Base-by-base conservation (phyloP, 2,888 invertebrate species). In the Melangyna quadrimaculata region DNA sequence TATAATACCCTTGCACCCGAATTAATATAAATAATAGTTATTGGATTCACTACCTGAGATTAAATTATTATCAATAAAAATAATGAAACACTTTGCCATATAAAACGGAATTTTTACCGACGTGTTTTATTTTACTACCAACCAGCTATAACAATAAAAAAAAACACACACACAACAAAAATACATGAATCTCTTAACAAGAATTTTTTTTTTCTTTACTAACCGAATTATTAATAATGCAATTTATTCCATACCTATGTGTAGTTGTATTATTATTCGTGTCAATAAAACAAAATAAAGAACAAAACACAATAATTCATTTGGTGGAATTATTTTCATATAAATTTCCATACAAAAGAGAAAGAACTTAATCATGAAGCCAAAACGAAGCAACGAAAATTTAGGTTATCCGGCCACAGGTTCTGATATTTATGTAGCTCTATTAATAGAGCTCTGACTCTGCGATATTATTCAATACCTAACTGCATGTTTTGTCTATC, bases 201-300 rank as follows among this genome's bases (percentile, higher is more conserved):
- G 17, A 43, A 17, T 45, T 22, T 19, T 2, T 1, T n/a, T 9
- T 51, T 12, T 5, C 6, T 57, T 19, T 29, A 35, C 19, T 32
- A 67, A 67, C 24, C 24, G 67, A 67, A 51, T 67, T 48, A 67
- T 67, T 48, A 51, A 35, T 67, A 67, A 67, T 67, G 22, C 48
- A 35, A 67, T 51, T 65, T 65, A 32, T 65, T 51, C 12, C n/a
- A n/a, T n/a, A n/a, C n/a, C n/a, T n/a, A n/a, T n/a, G n/a, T n/a
- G n/a, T 8, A 8, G 8, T 37, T 2, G 24, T n/a, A 51, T 37
- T 67, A 24, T 35, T 67, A 67, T 67, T 67, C 48, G 22, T 51
- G 22, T 29, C 67, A 24, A 67, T 51, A 51, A 29, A 67, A 35
- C 17, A 35, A 51, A 67, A 48, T 24, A 67, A 63, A 17, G 7